Percentiles rank a stretch among this genome's conserved stretches.
Conservation (phyloP, 2,888 invertebrate genomes). For the Cephus spinipes region DNA sequence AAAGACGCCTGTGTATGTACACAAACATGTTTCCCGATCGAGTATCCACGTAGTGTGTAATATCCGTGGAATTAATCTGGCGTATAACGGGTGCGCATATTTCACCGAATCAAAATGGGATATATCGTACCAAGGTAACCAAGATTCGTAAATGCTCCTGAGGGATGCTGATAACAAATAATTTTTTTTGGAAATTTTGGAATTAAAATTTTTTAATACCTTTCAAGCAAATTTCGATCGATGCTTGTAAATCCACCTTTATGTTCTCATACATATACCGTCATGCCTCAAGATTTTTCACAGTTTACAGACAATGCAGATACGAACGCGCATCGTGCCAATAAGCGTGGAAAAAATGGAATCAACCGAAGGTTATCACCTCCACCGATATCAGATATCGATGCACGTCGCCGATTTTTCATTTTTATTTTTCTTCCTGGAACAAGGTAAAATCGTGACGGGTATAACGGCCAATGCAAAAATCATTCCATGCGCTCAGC, state of each 20-base stretch:
- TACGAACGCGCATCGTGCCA: background rate
- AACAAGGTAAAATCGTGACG: slow-evolving; percentile 1
- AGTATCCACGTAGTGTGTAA: background rate
- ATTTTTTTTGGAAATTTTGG: background rate
- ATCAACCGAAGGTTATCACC: background rate
- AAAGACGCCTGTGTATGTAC: background rate
- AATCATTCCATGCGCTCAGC: background rate
- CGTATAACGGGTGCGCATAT: background rate
- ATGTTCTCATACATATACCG: background rate
- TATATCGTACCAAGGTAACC: background rate
- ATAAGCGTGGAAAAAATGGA: background rate
- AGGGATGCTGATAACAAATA: background rate
- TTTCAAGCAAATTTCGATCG: background rate
- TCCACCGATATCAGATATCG: background rate
- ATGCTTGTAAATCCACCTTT: background rate
- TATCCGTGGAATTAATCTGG: background rate
- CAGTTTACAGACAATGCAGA: background rate
- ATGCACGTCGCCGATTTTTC: background rate
- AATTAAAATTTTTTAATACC: no score
- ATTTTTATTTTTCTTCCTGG: background rate
- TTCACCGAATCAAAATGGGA: background rate
- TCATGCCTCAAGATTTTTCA: background rate
- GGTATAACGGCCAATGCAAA: background rate
- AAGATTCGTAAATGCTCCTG: background rate
- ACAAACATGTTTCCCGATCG: background rate